These are phyloP conservation scores for Porites cylindrica DNA, from an alignment of 92 coral and sea anemone genomes.

Conservation along the genomic window DNA sequence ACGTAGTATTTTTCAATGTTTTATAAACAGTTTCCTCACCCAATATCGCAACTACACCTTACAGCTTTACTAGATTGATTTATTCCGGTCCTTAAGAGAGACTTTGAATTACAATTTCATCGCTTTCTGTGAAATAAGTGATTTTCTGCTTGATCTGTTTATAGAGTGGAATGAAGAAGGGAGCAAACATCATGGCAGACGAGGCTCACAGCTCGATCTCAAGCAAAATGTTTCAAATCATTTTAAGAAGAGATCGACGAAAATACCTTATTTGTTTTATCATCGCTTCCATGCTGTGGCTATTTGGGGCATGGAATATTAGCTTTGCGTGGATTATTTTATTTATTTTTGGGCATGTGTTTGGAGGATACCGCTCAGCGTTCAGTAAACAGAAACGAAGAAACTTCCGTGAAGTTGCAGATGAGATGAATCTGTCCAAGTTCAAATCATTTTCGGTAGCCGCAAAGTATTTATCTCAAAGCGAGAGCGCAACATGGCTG, in stretches of 20 bases:
- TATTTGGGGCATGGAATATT: constrained; percentile 62
- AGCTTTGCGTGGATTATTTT: constrained; percentile 84
- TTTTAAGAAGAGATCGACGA: neutral
- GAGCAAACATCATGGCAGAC: neutral
- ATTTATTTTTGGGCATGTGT: constrained; percentile 49
- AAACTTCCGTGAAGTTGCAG: constrained; percentile 53
- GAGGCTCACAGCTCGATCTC: neutral
- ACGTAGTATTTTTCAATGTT: neutral
- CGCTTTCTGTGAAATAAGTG: neutral
- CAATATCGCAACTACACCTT: no score
- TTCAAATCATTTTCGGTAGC: constrained; percentile 26
- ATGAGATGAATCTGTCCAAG: constrained; percentile 67
- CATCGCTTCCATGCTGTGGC: constrained; percentile 60
- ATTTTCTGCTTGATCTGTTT: neutral
- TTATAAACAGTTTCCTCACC: neutral
- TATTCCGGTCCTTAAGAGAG: neutral
- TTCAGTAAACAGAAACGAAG: constrained; percentile 53
- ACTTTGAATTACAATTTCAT: constrained; percentile 25
- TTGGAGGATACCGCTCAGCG: constrained; percentile 71
- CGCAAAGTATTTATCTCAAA: constrained; percentile 65
- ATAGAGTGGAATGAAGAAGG: neutral
- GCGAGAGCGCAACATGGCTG: constrained; percentile 87
- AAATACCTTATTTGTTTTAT: constrained; percentile 41
- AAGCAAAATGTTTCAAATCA: neutral
- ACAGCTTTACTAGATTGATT: neutral